phyloP scores from a whole-genome alignment of 2,113 vertebrate genomes.

The Oxyura jamaicensis region DNA sequence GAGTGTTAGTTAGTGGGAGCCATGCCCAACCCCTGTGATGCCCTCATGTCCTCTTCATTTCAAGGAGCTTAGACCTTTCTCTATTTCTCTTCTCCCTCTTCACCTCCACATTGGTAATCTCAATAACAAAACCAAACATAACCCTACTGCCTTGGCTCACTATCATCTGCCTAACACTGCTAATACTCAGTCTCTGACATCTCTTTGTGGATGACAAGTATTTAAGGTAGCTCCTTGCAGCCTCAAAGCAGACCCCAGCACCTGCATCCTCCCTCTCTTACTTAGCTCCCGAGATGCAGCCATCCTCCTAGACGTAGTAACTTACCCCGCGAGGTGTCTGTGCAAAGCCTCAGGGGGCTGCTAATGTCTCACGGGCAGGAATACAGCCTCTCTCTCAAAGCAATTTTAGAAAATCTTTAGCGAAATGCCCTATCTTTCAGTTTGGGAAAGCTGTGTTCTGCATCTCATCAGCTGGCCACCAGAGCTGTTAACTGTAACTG shows the following conservation, averaged over 20 bases:
- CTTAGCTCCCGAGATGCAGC: not conserved
- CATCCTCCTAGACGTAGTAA: not conserved
- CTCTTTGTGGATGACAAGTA: not conserved
- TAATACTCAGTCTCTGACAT: not conserved
- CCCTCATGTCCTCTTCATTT: not conserved
- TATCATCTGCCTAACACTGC: not conserved
- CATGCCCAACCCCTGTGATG: not conserved
- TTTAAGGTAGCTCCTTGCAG: not conserved
- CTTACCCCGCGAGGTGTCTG: not conserved
- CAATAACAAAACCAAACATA: not conserved
- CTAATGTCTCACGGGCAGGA: not conserved
- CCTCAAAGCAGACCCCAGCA: not conserved
- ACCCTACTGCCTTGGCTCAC: not conserved
- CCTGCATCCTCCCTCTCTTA: not conserved
- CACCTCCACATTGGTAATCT: not conserved
- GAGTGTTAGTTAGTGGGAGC: not conserved
- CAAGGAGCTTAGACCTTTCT: not conserved
- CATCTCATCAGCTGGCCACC: slow-evolving; percentile 83
- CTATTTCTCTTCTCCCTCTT: not conserved
- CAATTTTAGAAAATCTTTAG: not conserved
- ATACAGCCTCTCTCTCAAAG: not conserved
- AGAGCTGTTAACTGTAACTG: slow-evolving; percentile 80
- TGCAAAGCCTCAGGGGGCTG: not conserved
- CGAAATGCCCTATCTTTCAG: not conserved
- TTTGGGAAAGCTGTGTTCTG: slow-evolving; percentile 1